Conservation (phyloP, 1,140 invertebrate species). For the Papilio dardanus region DNA sequence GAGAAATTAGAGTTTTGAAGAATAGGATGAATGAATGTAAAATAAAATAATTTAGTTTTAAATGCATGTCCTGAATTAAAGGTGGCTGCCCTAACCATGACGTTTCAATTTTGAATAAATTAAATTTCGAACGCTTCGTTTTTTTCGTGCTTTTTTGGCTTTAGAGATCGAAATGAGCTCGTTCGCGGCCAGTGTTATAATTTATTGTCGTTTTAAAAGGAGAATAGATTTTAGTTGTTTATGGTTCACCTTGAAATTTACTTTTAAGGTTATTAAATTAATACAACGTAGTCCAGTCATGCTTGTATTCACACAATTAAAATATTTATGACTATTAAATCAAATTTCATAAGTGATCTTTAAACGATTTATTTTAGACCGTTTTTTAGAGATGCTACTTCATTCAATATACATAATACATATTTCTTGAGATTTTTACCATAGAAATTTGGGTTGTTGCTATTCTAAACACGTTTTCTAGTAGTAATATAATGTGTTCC, state of each 20-base stretch:
- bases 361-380: constrained; percentile 28
- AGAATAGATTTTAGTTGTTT: constrained; percentile 67
- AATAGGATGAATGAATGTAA: neutral
- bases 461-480: neutral
- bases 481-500: no score
- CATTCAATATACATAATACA: neutral
- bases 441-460: neutral
- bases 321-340: constrained; percentile 38
- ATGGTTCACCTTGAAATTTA: constrained; percentile 49
- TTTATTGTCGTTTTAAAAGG: constrained; percentile 74
- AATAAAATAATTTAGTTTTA: neutral
- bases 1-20: neutral
- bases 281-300: constrained; percentile 35
- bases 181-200: constrained; percentile 70
- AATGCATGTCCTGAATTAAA: neutral
- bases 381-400: neutral
- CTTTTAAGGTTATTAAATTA: constrained; percentile 44
- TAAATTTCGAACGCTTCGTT: constrained; percentile 82
- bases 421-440: neutral
- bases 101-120: constrained; percentile 83
- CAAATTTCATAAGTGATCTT: constrained; percentile 25
- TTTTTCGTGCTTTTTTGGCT: constrained; percentile 71
- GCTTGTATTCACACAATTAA: constrained; percentile 31
- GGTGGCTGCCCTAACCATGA: constrained; percentile 57
- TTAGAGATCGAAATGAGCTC: constrained; percentile 65